Conservation (phyloP, 53 echinoderm and acorn worm genomes). For the Hippasteria phrygiana region DNA sequence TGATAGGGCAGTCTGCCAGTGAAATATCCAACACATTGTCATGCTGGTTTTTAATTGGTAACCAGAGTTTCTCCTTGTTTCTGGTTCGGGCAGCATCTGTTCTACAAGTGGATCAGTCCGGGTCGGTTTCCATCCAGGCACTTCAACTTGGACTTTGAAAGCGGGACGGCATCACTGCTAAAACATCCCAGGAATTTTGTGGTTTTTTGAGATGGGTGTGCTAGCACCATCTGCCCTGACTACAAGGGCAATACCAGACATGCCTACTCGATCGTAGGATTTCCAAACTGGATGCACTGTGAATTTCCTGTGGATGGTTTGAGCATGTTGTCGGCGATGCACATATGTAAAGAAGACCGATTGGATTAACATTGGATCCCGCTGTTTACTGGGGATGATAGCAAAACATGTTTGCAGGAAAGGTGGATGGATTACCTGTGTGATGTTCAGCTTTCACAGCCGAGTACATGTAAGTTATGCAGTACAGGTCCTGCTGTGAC, state of each 20-base stretch:
- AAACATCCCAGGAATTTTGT: slow-evolving; percentile 45
- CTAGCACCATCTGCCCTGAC: neutral
- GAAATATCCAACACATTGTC: neutral
- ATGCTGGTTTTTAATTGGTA: slow-evolving; percentile 7
- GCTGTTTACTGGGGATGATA: neutral
- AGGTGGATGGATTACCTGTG: neutral
- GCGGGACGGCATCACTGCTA: slow-evolving; percentile 22
- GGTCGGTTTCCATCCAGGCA: neutral
- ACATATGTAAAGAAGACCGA: no score
- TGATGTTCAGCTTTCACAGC: no score
- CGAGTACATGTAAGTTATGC: no score
- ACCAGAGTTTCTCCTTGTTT: slow-evolving; percentile 1
- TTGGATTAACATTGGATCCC: no score
- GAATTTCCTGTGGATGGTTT: no score
- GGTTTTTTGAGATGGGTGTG: neutral
- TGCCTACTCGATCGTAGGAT: no score
- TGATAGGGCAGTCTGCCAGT: neutral
- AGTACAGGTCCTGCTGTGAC: no score
- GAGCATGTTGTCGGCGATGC: no score
- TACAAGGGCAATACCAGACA: no score
- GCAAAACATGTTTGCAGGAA: neutral
- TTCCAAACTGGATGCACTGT: no score
- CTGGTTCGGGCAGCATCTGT: neutral
- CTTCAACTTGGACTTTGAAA: slow-evolving; percentile 18
- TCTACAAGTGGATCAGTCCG: neutral